phyloP scores from a whole-genome alignment of 2,113 vertebrate genomes.

The Piaya cayana region DNA sequence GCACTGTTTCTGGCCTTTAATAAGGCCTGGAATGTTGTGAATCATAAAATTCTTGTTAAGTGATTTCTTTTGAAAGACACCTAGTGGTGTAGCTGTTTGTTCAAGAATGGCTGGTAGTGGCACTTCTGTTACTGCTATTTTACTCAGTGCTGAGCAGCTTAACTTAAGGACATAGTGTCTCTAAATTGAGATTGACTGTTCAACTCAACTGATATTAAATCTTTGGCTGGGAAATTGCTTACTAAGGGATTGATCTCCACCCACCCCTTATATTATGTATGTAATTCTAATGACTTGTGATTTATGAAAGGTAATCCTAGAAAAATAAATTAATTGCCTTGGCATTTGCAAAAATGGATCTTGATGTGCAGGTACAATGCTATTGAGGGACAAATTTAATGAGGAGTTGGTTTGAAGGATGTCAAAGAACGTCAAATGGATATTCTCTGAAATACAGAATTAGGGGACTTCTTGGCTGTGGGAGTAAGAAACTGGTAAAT shows the following conservation, averaged over 20 bases:
- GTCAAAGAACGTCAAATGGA: neutral
- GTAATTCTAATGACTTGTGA: neutral
- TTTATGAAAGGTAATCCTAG: neutral
- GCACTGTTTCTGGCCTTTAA: conserved; percentile 41
- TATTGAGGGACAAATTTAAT: neutral
- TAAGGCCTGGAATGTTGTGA: neutral
- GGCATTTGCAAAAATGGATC: neutral
- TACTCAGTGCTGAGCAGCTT: neutral
- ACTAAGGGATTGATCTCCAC: neutral
- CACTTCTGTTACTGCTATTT: neutral
- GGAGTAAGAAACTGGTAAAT: neutral
- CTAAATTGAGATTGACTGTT: neutral
- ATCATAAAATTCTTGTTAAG: conserved; percentile 18
- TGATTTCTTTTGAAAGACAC: neutral
- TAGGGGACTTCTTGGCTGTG: neutral
- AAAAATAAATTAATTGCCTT: neutral
- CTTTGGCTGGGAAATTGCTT: neutral
- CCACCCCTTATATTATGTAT: neutral
- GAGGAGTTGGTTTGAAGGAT: neutral
- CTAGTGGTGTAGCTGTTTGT: neutral
- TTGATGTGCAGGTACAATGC: neutral
- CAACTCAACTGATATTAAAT: neutral
- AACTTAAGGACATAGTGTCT: neutral
- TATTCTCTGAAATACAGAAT: neutral
- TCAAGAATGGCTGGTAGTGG: neutral